A percentile compares a stretch with the other conserved stretches of the same genome.
Conservation (phyloP, 2,113 vertebrate genomes). For the Saiga tatarica region DNA sequence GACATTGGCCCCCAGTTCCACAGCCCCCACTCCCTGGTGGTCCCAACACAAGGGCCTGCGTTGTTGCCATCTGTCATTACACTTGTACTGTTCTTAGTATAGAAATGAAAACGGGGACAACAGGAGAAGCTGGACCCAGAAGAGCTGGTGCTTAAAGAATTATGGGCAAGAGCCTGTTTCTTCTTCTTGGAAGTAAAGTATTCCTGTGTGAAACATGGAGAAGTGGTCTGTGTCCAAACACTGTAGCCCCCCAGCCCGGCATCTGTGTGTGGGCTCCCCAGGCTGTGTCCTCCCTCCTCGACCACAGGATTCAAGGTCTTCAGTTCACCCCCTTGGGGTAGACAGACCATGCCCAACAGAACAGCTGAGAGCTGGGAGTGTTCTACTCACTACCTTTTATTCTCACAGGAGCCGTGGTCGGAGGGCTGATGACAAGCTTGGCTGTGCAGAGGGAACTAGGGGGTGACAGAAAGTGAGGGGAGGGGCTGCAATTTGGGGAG, state of each 20-base stretch:
- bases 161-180: not conserved
- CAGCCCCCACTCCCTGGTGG: not conserved
- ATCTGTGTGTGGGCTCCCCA: not conserved
- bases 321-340: not conserved
- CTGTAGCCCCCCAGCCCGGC: not conserved
- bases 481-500: not conserved
- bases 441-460: not conserved
- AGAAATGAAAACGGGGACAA: constrained; percentile 11
- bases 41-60: not conserved
- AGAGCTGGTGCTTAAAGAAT: not conserved
- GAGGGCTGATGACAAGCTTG: not conserved
- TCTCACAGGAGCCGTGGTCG: not conserved
- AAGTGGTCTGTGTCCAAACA: not conserved
- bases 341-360: not conserved
- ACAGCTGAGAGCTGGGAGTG: not conserved
- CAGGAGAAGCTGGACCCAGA: not conserved
- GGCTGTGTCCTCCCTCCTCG: not conserved
- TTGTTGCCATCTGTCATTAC: not conserved
- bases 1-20: too few relatives aligned
- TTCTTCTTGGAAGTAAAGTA: not conserved
- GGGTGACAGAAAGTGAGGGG: not conserved
- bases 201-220: not conserved
- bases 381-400: constrained; percentile 63
- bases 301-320: not conserved
- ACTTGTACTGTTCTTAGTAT: not conserved